Evolutionary conservation across 2,797 vertebrate species (phyloP).

Genomic region (Falco concolor): DNA sequence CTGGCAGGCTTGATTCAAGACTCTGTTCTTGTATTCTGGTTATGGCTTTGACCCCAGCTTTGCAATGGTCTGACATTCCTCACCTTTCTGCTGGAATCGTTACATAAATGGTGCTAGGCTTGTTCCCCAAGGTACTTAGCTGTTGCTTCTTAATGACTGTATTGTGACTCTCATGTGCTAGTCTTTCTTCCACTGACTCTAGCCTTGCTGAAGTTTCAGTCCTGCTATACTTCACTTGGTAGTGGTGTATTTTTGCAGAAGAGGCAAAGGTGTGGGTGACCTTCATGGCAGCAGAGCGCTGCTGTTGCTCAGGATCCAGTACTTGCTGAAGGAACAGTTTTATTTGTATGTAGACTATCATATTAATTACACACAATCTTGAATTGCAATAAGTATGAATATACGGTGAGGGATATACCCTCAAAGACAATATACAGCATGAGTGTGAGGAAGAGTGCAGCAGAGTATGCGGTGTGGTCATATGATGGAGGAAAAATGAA

Average conservation of each 20-base stretch:
- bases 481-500: background rate
- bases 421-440: fast-evolving
- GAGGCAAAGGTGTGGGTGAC: background rate
- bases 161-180: background rate
- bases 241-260: background rate
- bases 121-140: background rate
- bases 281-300: background rate
- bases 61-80: background rate
- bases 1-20: background rate
- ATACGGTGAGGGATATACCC: background rate
- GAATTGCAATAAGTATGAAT: background rate
- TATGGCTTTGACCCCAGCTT: background rate
- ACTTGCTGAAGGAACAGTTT: background rate
- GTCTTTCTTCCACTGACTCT: background rate
- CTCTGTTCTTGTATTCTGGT: background rate
- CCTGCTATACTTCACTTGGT: background rate
- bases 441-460: background rate
- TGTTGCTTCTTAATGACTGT: background rate
- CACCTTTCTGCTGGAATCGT: background rate
- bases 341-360: background rate
- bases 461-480: fast-evolving
- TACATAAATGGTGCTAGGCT: background rate
- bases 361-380: fast-evolving
- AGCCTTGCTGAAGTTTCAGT: background rate
- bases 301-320: background rate